Evolutionary conservation across 2,797 vertebrate genomes (phyloP).

Genomic region (Pantherophis alleghaniensis): DNA sequence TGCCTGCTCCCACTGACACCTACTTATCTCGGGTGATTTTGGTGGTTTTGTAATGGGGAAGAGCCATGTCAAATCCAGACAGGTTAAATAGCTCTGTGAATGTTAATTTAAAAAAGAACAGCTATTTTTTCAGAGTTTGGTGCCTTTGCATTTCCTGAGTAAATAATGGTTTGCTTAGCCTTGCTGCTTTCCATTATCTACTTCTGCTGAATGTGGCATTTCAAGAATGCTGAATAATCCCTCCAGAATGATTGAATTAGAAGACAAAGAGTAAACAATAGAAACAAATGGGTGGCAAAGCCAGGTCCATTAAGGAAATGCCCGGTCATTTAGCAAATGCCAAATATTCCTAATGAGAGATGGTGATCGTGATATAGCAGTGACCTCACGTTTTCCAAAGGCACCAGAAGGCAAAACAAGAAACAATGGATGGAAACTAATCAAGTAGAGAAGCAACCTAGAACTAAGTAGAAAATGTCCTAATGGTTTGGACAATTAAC

Average conservation of each 20-base stretch:
- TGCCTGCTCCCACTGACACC: neutral
- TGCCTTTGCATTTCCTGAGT: neutral
- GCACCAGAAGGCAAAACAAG: neutral
- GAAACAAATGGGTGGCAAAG: neutral
- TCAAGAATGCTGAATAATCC: neutral
- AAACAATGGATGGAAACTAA: neutral
- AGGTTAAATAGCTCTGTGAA: neutral
- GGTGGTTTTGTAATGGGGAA: neutral
- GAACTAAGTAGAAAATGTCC: neutral
- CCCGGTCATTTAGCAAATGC: neutral
- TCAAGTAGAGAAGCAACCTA: neutral
- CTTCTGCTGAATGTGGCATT: neutral
- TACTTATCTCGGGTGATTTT: neutral
- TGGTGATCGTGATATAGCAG: neutral
- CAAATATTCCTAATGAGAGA: neutral
- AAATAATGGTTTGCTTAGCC: neutral
- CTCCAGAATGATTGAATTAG: neutral
- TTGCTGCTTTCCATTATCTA: neutral
- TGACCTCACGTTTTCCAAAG: neutral
- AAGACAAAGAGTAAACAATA: neutral
- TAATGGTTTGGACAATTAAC: neutral
- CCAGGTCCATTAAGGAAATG: neutral
- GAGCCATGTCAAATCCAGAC: neutral
- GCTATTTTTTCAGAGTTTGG: neutral
- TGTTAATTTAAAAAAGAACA: neutral